Evolutionary conservation across 2,113 vertebrate genomes (phyloP), one percentile per base, ranked within the genome.

Genomic region (Oophaga pumilio): DNA sequence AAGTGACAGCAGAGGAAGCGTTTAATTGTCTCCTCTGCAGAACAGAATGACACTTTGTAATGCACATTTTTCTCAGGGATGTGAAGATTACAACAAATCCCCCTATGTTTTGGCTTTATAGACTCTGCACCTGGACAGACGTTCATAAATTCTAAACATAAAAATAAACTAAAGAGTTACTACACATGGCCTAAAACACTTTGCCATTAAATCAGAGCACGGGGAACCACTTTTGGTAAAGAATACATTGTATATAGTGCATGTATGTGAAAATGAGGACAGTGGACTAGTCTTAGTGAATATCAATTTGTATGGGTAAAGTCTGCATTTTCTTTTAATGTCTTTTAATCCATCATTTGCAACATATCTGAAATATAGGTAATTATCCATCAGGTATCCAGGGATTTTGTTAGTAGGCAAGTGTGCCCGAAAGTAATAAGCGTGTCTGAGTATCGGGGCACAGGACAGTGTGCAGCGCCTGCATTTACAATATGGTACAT

Each of bases 1-100:
- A 33, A 24, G 28, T 17, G 28, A 33, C 69, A 73, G 69, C 24
- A 71, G 15, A 78, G 77, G 77, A 79, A 79, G 53, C 26, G 28
- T 79, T 79, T 79, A 28, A 79, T 59, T 28, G 77, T 20, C 15
- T 43, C n/a, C 49, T 18, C 28, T 81, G 78, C 26, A 62, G 33
- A 18, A 62, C 24, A 60, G 26, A 81, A 64, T 62, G 59, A 13
- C 24, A 49, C 49, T 60, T 22, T 64, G 33, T 13, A 62, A 43
- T 12, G 22, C 28, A 81, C 17, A 62, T 33, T 64, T 62, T 28
- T 62, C 53, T 57, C 56, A 64, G 79, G 79, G 59, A 64, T 80
- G 53, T 64, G 43, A 33, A 13, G 33, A 28, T 62, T 28, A 81
- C 53, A 80, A 80, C 13, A 80, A 12, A 50, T 20, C 33, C 18